Percentiles rank a stretch among this genome's conserved stretches.
Conservation (phyloP, 2,888 invertebrate genomes). For the Hirtodrosophila duncani region DNA sequence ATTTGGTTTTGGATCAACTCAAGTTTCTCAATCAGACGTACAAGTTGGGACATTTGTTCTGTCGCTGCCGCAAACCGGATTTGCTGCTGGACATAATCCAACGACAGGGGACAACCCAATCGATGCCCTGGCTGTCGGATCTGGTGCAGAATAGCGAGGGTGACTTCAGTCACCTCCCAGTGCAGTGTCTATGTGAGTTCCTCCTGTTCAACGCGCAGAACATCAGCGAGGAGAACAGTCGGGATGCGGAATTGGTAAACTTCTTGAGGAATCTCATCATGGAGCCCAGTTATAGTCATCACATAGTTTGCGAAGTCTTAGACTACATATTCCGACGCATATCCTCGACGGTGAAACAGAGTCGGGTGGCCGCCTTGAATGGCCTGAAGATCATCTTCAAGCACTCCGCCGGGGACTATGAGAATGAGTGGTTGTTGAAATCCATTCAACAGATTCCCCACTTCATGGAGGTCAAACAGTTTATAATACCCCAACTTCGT, state of each 20-base stretch:
- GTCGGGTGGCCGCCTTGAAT: conserved; percentile 85
- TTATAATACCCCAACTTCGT: conserved; percentile 85
- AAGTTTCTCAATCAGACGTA: conserved; percentile 87
- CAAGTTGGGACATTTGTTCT: conserved; percentile 92
- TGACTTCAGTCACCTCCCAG: conserved; percentile 88
- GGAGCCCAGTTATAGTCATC: conserved; percentile 79
- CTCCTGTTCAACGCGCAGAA: conserved; percentile 85
- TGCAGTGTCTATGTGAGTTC: conserved; percentile 98
- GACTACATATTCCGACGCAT: conserved; percentile 93
- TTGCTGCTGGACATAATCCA: conserved; percentile 95
- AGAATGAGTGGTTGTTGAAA: conserved; percentile 81
- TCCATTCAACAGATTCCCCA: conserved; percentile 87
- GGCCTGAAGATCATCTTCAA: conserved; percentile 85
- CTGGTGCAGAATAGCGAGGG: conserved; percentile 93
- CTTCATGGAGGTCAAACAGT: conserved; percentile 85
- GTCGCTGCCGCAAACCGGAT: conserved; percentile 92
- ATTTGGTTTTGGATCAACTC: conserved; percentile 87
- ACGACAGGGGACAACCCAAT: conserved; percentile 91
- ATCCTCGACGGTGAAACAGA: conserved; percentile 88
- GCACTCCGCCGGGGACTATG: conserved; percentile 74
- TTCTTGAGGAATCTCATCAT: conserved; percentile 81
- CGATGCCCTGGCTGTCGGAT: conserved; percentile 98
- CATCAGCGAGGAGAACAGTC: conserved; percentile 83
- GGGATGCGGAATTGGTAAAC: conserved; percentile 84
- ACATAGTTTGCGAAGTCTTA: conserved; percentile 86